Evolutionary conservation across 2,888 invertebrate genomes (phyloP).

Genomic region (Lasioglossum oenotherae): DNA sequence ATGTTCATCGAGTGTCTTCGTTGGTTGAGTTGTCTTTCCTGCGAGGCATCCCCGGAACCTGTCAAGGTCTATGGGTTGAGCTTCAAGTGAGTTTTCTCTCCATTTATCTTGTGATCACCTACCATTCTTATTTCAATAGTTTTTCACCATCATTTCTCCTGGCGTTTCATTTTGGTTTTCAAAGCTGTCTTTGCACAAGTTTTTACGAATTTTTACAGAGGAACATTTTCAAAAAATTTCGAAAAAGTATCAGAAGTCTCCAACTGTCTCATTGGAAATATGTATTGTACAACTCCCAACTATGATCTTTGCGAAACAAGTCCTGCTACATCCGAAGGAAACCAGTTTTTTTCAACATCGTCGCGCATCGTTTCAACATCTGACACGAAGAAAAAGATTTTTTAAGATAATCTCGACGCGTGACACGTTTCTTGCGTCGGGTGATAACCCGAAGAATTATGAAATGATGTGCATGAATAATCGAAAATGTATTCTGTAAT

Average conservation of each 20-base stretch:
- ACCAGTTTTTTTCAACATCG: background rate
- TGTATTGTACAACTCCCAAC: too few species aligned
- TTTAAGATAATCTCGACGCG: background rate
- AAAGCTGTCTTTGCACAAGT: too few species aligned
- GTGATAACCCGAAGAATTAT: background rate
- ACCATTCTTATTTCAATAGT: background rate
- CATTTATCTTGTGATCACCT: background rate
- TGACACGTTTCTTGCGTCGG: background rate
- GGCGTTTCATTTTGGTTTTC: background rate
- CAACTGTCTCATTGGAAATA: too few species aligned
- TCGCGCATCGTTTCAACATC: too few species aligned
- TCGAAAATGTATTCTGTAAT: background rate
- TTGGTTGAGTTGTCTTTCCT: constrained; percentile 26
- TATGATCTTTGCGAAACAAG: too few species aligned
- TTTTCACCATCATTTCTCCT: background rate
- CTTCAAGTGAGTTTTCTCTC: constrained; percentile 41
- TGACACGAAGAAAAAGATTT: background rate
- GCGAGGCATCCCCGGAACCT: constrained; percentile 4
- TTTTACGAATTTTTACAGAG: too few species aligned
- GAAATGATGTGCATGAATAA: background rate
- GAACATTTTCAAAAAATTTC: too few species aligned
- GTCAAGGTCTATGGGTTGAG: constrained; percentile 37
- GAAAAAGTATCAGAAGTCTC: too few species aligned
- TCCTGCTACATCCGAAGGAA: too few species aligned
- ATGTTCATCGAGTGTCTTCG: constrained; percentile 47